Base-by-base conservation (phyloP, 2,888 invertebrate species). In the Dioctria rufipes region DNA sequence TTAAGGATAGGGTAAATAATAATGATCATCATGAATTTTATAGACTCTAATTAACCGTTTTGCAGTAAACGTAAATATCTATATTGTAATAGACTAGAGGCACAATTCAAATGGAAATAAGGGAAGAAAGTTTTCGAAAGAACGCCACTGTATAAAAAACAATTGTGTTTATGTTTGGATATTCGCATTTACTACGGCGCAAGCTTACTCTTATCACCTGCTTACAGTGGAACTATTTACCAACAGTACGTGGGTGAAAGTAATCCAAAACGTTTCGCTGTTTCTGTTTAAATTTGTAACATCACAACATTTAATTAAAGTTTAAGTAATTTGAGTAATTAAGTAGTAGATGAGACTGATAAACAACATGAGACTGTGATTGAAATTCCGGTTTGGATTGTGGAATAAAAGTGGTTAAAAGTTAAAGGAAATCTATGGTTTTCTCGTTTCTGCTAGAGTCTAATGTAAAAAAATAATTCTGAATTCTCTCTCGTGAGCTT, bases 231-330 rank as follows among this genome's bases (percentile, higher is more conserved):
- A 58, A 77, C 39, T 77, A 77, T 77, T 77, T 77, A 77, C 77
- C 37, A 77, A 77, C 77, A 77, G 46, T 77, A 37, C 63, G 77
- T 77, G 77, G 77, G 77, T n/a, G 77, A 11, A 77, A 63, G 63
- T 63, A 49, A 63, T 46, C 37, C 37, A 37, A 46, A 77, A 13
- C 63, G 77, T 46, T 25, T 46, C 40, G 25, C 6, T 13, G 9
- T 51, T 51, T 25, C 51, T 43, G 6, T 46, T 60, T 63, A 77
- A 40, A 77, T 63, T 75, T 61, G 5, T 25, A 46, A 63, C 61
- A 63, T 77, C 77, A 77, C 63, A 77, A 77, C 77, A 77, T 63
- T 49, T 63, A 25, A 77, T 63, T 49, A 61, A 63, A 77, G 39
- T 39, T 73, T 8, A 11, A 46, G 49, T 77, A 77, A 77, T 77